A percentile compares a stretch with the other conserved stretches of the same genome.
Conservation (phyloP, 2,113 vertebrate genomes). For the Polypterus bichir region DNA sequence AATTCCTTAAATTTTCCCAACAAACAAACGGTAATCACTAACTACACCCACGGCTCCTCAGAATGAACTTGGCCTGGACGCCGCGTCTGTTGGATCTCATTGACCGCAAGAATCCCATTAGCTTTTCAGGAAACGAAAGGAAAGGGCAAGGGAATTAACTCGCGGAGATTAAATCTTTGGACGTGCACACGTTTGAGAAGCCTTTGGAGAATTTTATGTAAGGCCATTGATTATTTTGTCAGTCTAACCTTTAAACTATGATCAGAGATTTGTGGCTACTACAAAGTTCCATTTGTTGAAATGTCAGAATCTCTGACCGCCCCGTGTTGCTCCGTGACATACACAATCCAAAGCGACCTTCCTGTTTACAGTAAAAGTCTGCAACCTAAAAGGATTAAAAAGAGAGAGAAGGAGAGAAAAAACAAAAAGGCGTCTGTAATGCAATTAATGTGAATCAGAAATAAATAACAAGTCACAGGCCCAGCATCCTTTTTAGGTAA, state of each 20-base stretch:
- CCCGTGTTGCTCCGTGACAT: background rate
- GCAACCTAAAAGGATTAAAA: too few relatives aligned
- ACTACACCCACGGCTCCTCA: too few relatives aligned
- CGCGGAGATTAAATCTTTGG: slow-evolving; percentile 13
- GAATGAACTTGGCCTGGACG: too few relatives aligned
- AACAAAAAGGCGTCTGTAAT: too few relatives aligned
- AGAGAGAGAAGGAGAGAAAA: too few relatives aligned
- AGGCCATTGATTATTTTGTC: slow-evolving; percentile 29
- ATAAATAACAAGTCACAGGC: too few relatives aligned
- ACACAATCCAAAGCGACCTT: too few relatives aligned
- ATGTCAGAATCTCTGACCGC: background rate
- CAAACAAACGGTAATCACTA: too few relatives aligned
- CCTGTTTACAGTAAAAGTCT: too few relatives aligned
- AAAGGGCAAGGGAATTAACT: slow-evolving; percentile 22
- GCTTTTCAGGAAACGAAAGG: slow-evolving; percentile 24
- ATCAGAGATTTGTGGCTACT: slow-evolving; percentile 24
- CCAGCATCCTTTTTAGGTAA: too few relatives aligned
- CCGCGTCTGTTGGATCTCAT: slow-evolving; percentile 20
- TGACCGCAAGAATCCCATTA: slow-evolving; percentile 36
- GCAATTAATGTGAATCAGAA: too few relatives aligned
- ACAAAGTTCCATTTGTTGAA: slow-evolving; percentile 19
- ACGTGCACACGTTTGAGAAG: slow-evolving; percentile 1
- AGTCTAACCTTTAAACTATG: slow-evolving; percentile 29
- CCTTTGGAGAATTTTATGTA: slow-evolving; percentile 15
- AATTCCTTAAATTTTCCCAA: too few relatives aligned